phyloP scores from a whole-genome alignment of 2,888 invertebrate species.

The Eubasilissa splendida region DNA sequence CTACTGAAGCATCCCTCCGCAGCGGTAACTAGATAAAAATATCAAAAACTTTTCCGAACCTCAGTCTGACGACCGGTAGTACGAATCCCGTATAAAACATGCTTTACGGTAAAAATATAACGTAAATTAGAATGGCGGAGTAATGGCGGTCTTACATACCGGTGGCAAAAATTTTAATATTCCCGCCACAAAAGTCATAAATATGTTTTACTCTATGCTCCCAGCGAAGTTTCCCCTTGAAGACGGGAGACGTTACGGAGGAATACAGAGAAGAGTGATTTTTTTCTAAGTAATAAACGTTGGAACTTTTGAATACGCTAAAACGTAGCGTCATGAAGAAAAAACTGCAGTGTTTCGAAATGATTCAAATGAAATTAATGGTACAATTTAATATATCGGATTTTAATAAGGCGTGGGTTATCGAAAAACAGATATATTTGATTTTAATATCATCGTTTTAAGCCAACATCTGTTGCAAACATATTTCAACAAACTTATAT shows the following conservation, averaged over 20 bases:
- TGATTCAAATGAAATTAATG: too few relatives aligned
- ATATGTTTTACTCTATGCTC: slow-evolving; percentile 50
- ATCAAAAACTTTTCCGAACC: slow-evolving; percentile 38
- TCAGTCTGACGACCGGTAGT: slow-evolving; percentile 13
- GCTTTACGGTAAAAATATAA: slow-evolving; percentile 50
- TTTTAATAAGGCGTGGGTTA: too few relatives aligned
- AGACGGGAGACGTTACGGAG: background rate
- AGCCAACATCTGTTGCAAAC: too few relatives aligned
- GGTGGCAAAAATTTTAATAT: slow-evolving; percentile 55
- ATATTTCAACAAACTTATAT: too few relatives aligned
- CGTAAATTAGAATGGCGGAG: slow-evolving; percentile 52
- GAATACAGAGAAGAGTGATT: slow-evolving; percentile 33
- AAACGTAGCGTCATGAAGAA: slow-evolving; percentile 1
- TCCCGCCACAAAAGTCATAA: slow-evolving; percentile 54
- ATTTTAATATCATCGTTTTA: too few relatives aligned
- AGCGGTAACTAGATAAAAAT: slow-evolving; percentile 23
- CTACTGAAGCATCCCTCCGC: background rate
- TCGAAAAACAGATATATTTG: too few relatives aligned
- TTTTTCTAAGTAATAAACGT: slow-evolving; percentile 39
- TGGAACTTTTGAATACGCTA: slow-evolving; percentile 11
- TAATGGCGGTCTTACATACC: slow-evolving; percentile 34
- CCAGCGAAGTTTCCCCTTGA: slow-evolving; percentile 41
- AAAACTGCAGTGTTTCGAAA: too few relatives aligned
- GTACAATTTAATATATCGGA: too few relatives aligned
- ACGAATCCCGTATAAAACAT: slow-evolving; percentile 10